These are phyloP conservation scores for Theretra japonica DNA, from an alignment of 2,888 invertebrate species.

Conservation along the genomic window DNA sequence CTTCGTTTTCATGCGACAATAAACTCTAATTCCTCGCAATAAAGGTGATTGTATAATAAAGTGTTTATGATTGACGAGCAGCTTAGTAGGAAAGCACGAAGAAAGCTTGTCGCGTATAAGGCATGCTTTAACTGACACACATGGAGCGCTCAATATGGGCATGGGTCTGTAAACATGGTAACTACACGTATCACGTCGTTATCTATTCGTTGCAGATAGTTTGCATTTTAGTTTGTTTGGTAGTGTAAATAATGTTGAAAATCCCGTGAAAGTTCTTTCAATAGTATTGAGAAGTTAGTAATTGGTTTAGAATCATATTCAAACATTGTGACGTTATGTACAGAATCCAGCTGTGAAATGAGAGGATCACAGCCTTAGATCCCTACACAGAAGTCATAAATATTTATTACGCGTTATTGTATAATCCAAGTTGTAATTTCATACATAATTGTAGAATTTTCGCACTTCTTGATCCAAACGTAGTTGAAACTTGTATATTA, in stretches of 20 bases:
- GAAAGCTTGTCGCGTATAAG: constrained; percentile 12
- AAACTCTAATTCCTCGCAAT: not conserved
- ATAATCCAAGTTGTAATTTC: too few species aligned
- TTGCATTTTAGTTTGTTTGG: not conserved
- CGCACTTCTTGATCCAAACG: too few species aligned
- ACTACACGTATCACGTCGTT: not conserved
- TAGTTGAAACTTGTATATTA: too few species aligned
- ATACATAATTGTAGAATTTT: too few species aligned
- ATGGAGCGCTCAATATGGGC: not conserved
- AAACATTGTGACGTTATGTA: too few species aligned
- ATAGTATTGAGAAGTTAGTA: too few species aligned
- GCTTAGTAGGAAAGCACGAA: not conserved
- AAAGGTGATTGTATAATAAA: not conserved
- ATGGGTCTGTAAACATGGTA: not conserved
- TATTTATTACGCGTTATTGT: too few species aligned
- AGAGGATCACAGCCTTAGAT: too few species aligned
- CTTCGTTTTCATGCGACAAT: not conserved
- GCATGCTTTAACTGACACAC: constrained; percentile 10
- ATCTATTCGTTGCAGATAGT: not conserved
- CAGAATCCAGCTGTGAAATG: too few species aligned
- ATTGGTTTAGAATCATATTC: too few species aligned
- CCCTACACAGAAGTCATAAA: too few species aligned
- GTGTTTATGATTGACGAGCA: not conserved
- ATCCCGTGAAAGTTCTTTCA: not conserved
- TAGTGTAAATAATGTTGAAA: not conserved